A percentile compares a stretch with the other conserved stretches of the same genome.
Evolutionary conservation across 2,113 vertebrate genomes (phyloP).

Genomic region (Tupaia chinensis): DNA sequence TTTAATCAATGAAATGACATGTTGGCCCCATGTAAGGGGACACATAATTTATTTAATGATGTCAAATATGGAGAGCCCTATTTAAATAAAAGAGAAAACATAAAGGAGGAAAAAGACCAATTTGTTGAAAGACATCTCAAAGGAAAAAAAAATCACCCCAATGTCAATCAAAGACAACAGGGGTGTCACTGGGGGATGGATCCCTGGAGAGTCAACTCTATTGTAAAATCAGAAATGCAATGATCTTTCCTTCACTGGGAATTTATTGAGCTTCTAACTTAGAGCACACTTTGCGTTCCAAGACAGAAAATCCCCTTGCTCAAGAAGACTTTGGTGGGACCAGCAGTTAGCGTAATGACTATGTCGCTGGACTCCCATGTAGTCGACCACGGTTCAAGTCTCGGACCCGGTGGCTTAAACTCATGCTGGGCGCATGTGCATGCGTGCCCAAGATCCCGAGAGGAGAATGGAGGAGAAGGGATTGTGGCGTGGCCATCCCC

Average conservation of each 20-base stretch:
- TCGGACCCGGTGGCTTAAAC: no score
- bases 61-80: not conserved
- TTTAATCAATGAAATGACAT: not conserved
- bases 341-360: no score
- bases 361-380: no score
- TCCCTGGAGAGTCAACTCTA: not conserved
- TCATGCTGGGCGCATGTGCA: no score
- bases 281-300: not conserved
- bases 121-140: not conserved
- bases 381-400: no score
- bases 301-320: not conserved
- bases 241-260: accelerated
- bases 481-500: no score
- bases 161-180: not conserved
- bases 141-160: not conserved
- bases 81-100: not conserved
- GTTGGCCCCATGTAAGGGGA: not conserved
- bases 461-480: no score
- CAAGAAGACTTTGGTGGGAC: not conserved
- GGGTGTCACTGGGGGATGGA: accelerated
- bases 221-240: not conserved
- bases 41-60: not conserved
- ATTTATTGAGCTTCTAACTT: not conserved
- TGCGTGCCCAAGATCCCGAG: no score
- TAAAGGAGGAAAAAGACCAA: not conserved